Evolutionary conservation across 2,797 vertebrate species (phyloP).

Genomic region (Clarias platycephalus): DNA sequence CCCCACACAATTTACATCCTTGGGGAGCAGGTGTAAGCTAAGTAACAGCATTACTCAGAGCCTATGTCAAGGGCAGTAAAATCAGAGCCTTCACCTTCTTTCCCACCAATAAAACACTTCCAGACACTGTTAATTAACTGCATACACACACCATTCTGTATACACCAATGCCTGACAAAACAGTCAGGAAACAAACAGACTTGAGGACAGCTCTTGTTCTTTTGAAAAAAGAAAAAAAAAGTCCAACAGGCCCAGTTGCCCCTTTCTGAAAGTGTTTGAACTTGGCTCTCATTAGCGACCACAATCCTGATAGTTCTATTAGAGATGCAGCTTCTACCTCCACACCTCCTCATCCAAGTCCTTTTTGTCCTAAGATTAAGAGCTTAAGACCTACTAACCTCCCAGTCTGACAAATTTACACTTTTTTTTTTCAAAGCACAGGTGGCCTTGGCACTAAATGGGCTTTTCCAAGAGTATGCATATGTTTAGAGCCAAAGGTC

Average conservation of each 20-base stretch:
- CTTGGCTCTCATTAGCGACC: constrained; percentile 63
- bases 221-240: constrained; percentile 52
- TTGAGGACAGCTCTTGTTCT: constrained; percentile 55
- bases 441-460: constrained; percentile 44
- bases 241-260: constrained; percentile 49
- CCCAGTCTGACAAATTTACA: constrained; percentile 57
- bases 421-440: constrained; percentile 57
- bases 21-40: constrained; percentile 67
- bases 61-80: constrained; percentile 62
- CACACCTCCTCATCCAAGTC: constrained; percentile 39
- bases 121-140: constrained; percentile 58
- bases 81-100: constrained; percentile 59
- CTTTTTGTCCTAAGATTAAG: constrained; percentile 64
- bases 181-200: constrained; percentile 37
- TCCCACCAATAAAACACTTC: constrained; percentile 52
- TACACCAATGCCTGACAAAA: constrained; percentile 20
- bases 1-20: neutral
- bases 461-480: constrained; percentile 33
- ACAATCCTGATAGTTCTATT: constrained; percentile 61
- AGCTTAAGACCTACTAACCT: constrained; percentile 53
- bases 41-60: constrained; percentile 69
- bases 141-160: constrained; percentile 27
- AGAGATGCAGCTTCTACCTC: constrained; percentile 60
- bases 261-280: constrained; percentile 60
- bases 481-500: constrained; percentile 33